Percentiles rank a stretch among this genome's conserved stretches.
These are phyloP conservation scores for Auanema freiburgensis DNA, from an alignment of 2,888 invertebrate species.

Conservation along the genomic window DNA sequence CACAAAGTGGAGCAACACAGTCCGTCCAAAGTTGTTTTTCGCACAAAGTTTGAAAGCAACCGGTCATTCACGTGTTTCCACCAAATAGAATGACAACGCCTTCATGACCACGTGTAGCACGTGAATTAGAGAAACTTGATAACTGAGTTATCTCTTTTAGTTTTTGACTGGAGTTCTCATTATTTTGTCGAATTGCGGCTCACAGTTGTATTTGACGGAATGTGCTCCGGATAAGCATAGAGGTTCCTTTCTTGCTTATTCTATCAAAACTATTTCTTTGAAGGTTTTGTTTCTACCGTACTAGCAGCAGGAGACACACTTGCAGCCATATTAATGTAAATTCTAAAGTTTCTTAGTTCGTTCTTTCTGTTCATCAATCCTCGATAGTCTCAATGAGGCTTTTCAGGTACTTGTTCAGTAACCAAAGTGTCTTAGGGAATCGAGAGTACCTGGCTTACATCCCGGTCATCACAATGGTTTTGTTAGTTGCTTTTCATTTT, in stretches of 20 bases:
- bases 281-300: constrained; percentile 14
- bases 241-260: no score
- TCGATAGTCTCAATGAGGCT: no score
- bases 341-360: neutral
- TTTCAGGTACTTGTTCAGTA: constrained; percentile 8
- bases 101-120: no score
- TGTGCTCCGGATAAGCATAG: constrained; percentile 30
- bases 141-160: no score
- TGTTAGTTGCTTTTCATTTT: constrained; percentile 21
- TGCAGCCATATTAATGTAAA: constrained; percentile 14
- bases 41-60: no score
- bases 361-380: neutral
- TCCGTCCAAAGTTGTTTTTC: no score
- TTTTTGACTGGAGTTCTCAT: constrained; percentile 3
- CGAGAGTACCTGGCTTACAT: constrained; percentile 7
- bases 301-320: constrained; percentile 10
- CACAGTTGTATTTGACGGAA: constrained; percentile 28
- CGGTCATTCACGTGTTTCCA: no score
- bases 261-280: no score
- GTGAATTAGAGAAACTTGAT: no score
- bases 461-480: constrained; percentile 20
- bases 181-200: constrained; percentile 24
- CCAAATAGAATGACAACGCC: no score
- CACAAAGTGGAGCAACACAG: no score
- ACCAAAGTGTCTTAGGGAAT: constrained; percentile 12